Base-by-base conservation (phyloP, 2,888 invertebrate species). In the Ophion ellenae region DNA sequence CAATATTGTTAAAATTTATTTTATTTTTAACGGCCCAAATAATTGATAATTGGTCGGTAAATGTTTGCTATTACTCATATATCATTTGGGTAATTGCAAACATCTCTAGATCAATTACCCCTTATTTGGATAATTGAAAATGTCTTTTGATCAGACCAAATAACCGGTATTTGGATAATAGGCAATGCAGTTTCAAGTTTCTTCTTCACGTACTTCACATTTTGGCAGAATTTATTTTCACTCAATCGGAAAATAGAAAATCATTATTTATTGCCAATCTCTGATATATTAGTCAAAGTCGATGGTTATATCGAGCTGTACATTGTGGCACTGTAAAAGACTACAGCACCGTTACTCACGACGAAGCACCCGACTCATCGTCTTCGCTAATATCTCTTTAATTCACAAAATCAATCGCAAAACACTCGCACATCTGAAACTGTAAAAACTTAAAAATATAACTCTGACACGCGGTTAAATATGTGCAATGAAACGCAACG, bases 301-400 rank as follows among this genome's bases (percentile, higher is more conserved):
- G 71, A 74, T 57, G 66, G 36, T 71, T 86, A 86, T 80, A 80
- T 80, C 85, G 80, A 83, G 80, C 83, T 86, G 85, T 83, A 85
- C 85, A 85, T 83, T 76, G 66, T 80, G 24, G 63, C 32, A 77
- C 71, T 57, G 57, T 57, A 80, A 64, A 66, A 73, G 20, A 59
- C 57, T 53, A 67, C 36, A 79, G 80, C 61, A 69, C 85, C 57
- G 61, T 64, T 75, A 71, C 80, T 57, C 69, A 73, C 71, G 76
- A 83, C 76, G 77, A 83, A 71, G 76, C 83, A 83, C 79, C 64
- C 57, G 47, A 70, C 53, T 77, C 28, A 74, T 81, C 59, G 74
- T 69, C 61, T 73, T 76, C 67, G 73, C 59, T 71, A 70, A 59
- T 75, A 47, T 69, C 78, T 32, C 71, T 85, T 75, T 66, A 79